Base-by-base conservation (phyloP, 2,888 invertebrate species). In the Drosophila anomelani region DNA sequence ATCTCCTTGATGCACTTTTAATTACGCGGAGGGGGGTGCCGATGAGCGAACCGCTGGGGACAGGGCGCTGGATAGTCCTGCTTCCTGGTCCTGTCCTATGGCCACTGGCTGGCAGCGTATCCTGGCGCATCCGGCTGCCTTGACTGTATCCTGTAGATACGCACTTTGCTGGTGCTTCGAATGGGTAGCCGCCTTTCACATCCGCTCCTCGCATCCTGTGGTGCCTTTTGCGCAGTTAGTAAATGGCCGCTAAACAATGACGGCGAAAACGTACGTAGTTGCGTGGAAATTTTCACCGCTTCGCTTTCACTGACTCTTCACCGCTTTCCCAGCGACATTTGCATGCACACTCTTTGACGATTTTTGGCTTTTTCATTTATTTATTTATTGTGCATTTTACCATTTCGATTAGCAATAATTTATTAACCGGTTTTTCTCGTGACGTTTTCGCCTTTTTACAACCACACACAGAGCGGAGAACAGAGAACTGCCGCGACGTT, bases 361-460 rank as follows among this genome's bases (percentile, higher is more conserved):
- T 78, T 76, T 76, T 64, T 75, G 51, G 29, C 59, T 61, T 74
- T 67, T 67, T 80, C 63, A 64, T 77, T 66, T 77, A 85, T 68
- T 77, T 87, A 83, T 85, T 87, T 87, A 87, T 76, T 79, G 64
- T 72, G 70, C 55, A 75, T 80, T 66, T 77, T 80, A 57, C 74
- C 78, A 85, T 73, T 74, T 75, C 76, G 85, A 88, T 82, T 88
- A 80, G 79, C 88, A 89, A 87, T 88, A 90, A 90, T 89, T 91
- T 90, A 89, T 90, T 90, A 91, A 91, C 91, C 91, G 91, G 91
- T 91, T 91, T 85, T 89, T 81, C 83, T 82, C 79, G 85, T 87
- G 84, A 81, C 86, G 86, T 83, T 85, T 88, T 78, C 76, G 78
- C 74, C 78, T 91, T 86, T 88, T 90, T 91, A 89, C 90, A 88